Evolutionary conservation across 2,113 vertebrate species (phyloP).

Genomic region (Zosterops japonicus): DNA sequence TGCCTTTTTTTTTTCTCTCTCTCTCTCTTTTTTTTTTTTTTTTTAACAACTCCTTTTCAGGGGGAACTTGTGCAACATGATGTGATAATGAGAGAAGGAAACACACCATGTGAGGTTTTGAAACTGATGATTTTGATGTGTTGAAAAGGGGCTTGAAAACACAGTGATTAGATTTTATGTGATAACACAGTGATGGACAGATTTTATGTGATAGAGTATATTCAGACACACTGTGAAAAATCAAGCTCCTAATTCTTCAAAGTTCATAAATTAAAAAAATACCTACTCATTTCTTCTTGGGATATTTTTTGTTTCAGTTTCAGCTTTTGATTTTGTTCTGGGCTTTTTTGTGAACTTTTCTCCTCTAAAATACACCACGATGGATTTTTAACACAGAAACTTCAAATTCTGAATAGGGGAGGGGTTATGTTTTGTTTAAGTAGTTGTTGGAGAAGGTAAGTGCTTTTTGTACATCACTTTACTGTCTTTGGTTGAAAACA

Average conservation of each 20-base stretch:
- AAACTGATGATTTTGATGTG: not conserved
- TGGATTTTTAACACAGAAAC: not conserved
- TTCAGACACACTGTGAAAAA: not conserved
- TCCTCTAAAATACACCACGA: not conserved
- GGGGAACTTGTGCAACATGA: not conserved
- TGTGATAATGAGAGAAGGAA: not conserved
- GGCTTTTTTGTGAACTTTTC: not conserved
- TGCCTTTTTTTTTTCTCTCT: too few species aligned
- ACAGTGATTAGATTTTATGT: not conserved
- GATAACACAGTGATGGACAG: not conserved
- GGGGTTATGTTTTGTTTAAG: not conserved
- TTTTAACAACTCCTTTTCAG: not conserved
- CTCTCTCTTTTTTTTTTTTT: too few species aligned
- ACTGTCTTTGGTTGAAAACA: not conserved
- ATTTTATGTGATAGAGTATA: not conserved
- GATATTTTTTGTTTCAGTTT: not conserved
- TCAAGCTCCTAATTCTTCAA: not conserved
- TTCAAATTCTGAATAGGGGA: not conserved
- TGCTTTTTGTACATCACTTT: not conserved
- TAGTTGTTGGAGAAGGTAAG: not conserved
- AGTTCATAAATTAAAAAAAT: not conserved
- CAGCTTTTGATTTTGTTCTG: not conserved
- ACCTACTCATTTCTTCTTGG: not conserved
- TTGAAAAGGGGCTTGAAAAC: not conserved
- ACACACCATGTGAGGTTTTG: not conserved